Evolutionary conservation across 2,888 invertebrate species (phyloP).

Genomic region (Phytoseiulus persimilis): DNA sequence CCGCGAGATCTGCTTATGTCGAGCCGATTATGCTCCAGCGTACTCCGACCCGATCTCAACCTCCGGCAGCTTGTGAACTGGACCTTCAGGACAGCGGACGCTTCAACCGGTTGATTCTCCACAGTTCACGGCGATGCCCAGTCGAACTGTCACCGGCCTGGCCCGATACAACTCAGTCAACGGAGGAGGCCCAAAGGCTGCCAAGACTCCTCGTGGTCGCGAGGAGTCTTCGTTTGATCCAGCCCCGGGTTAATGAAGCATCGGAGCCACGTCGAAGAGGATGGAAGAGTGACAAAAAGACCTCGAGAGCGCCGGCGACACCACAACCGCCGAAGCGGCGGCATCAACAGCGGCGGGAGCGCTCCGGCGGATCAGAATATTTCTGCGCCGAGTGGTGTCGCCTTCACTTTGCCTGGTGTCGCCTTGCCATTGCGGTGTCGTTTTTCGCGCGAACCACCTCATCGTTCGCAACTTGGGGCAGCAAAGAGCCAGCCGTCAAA

Average conservation of each 20-base stretch:
- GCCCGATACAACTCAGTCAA: no score
- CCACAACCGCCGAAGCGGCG: neutral
- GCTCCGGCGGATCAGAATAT: neutral
- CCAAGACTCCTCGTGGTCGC: neutral
- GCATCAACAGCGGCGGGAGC: neutral
- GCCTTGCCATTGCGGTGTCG: neutral
- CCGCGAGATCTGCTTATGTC: neutral
- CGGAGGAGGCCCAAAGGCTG: neutral
- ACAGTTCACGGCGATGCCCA: neutral
- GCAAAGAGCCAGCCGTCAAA: neutral
- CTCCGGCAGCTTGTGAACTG: no score
- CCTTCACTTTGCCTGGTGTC: neutral
- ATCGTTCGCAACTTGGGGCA: neutral
- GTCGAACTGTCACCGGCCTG: no score
- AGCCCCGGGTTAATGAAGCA: neutral
- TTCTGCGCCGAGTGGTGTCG: neutral
- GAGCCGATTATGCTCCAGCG: neutral
- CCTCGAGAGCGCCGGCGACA: neutral
- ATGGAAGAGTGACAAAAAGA: neutral
- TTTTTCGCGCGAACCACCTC: neutral
- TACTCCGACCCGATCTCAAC: neutral
- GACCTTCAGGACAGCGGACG: no score
- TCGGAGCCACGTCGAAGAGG: neutral
- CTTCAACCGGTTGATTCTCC: no score
- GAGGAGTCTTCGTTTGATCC: neutral